Evolutionary conservation across 2,797 vertebrate genomes (phyloP).

Genomic region (Danionella dracula): DNA sequence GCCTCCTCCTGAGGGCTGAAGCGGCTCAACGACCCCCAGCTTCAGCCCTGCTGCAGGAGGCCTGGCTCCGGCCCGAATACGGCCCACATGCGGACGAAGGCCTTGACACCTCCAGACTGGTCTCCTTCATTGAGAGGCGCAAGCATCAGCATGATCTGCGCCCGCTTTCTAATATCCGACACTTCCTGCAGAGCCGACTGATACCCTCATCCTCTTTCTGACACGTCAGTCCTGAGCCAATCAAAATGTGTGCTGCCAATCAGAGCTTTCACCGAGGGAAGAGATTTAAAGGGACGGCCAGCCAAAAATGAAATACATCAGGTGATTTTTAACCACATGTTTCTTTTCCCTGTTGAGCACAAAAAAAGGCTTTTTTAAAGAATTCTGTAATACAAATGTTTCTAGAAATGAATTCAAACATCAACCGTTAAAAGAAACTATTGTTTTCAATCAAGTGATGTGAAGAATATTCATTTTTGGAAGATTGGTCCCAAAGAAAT

Average conservation of each 20-base stretch:
- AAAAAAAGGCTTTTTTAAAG: no score
- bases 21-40: constrained; percentile 79
- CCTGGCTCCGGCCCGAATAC: constrained; percentile 81
- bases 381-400: no score
- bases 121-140: constrained; percentile 93
- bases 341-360: no score
- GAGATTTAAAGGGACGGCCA: not conserved
- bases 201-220: constrained; percentile 93
- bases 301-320: no score
- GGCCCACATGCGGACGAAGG: constrained; percentile 67
- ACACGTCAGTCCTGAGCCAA: constrained; percentile 57
- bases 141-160: constrained; percentile 97
- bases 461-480: no score
- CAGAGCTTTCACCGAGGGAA: constrained; percentile 42
- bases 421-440: no score
- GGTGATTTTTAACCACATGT: no score
- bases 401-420: no score
- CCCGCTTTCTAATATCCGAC: constrained; percentile 86
- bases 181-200: constrained; percentile 91
- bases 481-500: no score
- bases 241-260: constrained; percentile 59
- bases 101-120: constrained; percentile 91
- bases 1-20: constrained; percentile 85
- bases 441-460: no score
- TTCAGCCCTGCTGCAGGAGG: constrained; percentile 85